Evolutionary conservation across 2,888 invertebrate genomes (phyloP).

Genomic region (Rhogogaster chlorosoma): DNA sequence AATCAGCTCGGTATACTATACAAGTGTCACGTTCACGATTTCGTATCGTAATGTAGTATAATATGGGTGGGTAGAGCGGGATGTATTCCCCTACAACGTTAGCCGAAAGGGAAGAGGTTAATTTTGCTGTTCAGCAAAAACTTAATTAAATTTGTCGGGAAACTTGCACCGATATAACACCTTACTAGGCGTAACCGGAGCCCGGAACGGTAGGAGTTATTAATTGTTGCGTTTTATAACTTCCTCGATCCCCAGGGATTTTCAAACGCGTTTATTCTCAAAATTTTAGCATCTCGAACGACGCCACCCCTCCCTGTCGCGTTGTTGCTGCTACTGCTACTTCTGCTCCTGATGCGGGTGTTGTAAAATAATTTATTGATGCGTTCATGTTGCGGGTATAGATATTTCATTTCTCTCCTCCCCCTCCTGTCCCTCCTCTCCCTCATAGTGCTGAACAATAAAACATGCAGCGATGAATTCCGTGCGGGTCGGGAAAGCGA

Average conservation of each 20-base stretch:
- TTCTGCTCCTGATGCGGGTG: not conserved
- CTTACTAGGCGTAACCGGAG: conserved; percentile 30
- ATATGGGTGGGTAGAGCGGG: not conserved
- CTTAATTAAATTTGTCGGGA: conserved; percentile 61
- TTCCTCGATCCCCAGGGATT: conserved; percentile 23
- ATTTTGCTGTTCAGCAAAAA: conserved; percentile 55
- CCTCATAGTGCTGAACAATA: not conserved
- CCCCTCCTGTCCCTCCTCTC: too few relatives aligned
- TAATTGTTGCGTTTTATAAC: conserved; percentile 49
- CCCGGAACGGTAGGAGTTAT: conserved; percentile 14
- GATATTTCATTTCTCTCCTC: not conserved
- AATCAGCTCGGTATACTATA: too few relatives aligned
- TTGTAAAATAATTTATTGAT: conserved; percentile 23
- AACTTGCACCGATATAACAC: conserved; percentile 52
- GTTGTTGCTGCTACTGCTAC: not conserved
- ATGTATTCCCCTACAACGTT: conserved; percentile 9
- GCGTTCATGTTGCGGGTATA: not conserved
- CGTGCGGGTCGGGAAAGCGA: not conserved
- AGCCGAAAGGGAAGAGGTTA: conserved; percentile 50
- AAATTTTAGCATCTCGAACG: conserved; percentile 34
- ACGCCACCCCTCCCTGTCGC: not conserved
- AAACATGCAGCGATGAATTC: not conserved
- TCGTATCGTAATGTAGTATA: not conserved
- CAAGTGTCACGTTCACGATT: conserved; percentile 19
- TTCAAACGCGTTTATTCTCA: conserved; percentile 36